Conservation (phyloP, 2,888 invertebrate species). For the Tipula helvola region DNA sequence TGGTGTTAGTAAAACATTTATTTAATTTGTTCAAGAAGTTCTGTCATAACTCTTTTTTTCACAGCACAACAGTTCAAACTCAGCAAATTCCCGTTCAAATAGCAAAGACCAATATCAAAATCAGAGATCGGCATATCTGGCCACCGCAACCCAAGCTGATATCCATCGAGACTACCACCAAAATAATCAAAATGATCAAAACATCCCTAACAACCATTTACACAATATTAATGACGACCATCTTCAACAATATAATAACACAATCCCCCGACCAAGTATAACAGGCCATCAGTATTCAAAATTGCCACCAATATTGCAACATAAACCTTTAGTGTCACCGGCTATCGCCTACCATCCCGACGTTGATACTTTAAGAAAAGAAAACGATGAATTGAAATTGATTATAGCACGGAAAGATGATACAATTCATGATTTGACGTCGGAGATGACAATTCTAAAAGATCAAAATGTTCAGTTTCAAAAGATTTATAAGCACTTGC, state of each 20-base stretch:
- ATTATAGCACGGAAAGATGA: neutral
- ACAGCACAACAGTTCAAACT: neutral
- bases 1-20: too few species aligned
- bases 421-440: neutral
- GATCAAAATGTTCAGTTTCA: neutral
- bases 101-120: neutral
- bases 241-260: neutral
- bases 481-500: neutral
- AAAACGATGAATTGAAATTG: neutral
- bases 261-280: neutral
- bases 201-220: neutral
- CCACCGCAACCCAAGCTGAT: neutral
- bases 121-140: neutral
- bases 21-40: too few species aligned
- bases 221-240: neutral
- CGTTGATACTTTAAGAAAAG: neutral
- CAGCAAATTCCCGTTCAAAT: neutral
- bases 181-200: neutral
- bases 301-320: neutral
- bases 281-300: neutral
- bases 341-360: neutral
- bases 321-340: neutral
- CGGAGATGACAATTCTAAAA: neutral
- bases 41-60: too few species aligned
- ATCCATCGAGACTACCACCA: neutral